Evolutionary conservation across 2,113 vertebrate genomes (phyloP).

Genomic region (Tragelaphus scriptus): DNA sequence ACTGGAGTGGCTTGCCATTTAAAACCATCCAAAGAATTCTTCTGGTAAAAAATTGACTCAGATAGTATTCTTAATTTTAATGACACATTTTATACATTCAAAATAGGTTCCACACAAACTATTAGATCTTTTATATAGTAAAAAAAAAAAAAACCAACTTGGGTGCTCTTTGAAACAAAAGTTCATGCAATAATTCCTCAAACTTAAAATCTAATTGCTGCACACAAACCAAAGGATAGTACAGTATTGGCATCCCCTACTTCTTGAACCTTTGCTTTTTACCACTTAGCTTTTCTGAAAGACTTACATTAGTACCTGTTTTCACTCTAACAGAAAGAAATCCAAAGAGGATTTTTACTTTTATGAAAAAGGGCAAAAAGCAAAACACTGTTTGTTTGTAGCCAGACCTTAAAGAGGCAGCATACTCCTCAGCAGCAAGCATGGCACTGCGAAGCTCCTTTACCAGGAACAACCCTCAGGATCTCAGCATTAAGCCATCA

Average conservation of each 20-base stretch:
- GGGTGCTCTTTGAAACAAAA: neutral
- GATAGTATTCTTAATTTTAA: slow-evolving; percentile 27
- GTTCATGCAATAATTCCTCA: neutral
- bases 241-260: neutral
- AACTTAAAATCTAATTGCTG: neutral
- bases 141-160: neutral
- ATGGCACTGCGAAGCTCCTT: neutral
- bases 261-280: neutral
- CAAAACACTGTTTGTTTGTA: neutral
- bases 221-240: neutral
- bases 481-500: neutral
- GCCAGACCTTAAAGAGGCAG: neutral
- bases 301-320: neutral
- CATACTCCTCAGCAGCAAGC: neutral
- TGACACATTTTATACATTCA: neutral
- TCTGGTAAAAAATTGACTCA: neutral
- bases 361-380: neutral
- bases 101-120: neutral
- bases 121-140: neutral
- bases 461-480: neutral
- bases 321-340: neutral
- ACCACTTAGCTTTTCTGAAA: neutral
- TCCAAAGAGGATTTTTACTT: neutral
- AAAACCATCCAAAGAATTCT: neutral
- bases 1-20: neutral